A percentile compares a stretch with the other conserved stretches of the same genome.
These are phyloP conservation scores for Drosophila quinaria DNA, from an alignment of 2,888 invertebrate genomes.

Conservation along the genomic window DNA sequence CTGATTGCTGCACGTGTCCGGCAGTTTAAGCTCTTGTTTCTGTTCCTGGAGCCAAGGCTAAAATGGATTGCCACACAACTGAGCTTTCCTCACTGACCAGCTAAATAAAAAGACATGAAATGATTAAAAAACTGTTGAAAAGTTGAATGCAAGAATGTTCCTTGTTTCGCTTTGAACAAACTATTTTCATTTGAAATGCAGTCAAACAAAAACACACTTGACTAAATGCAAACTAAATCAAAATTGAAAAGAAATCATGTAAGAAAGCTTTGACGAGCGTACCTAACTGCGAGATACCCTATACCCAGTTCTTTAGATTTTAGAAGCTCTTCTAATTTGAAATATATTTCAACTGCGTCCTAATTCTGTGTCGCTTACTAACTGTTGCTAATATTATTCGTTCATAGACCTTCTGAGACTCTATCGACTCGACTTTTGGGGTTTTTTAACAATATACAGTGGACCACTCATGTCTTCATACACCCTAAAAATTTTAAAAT, in stretches of 20 bases:
- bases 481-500: too few relatives aligned
- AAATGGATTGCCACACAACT: conserved; percentile 45
- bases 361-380: too few relatives aligned
- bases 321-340: too few relatives aligned
- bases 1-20: conserved; percentile 9
- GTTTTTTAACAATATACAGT: too few relatives aligned
- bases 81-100: conserved; percentile 24
- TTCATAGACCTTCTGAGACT: too few relatives aligned
- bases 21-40: background rate
- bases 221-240: background rate
- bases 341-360: too few relatives aligned
- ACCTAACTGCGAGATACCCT: too few relatives aligned
- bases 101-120: background rate
- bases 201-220: background rate
- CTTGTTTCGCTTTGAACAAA: conserved; percentile 2
- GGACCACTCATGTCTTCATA: too few relatives aligned
- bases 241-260: background rate
- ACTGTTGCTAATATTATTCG: too few relatives aligned
- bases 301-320: too few relatives aligned
- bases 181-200: conserved; percentile 2
- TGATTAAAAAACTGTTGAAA: conserved; percentile 10
- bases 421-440: too few relatives aligned
- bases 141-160: conserved; percentile 2
- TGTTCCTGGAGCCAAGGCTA: background rate
- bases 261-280: background rate